Percentiles rank a stretch among this genome's conserved stretches.
Conservation (phyloP, 2,113 vertebrate genomes). For the Alces alces region DNA sequence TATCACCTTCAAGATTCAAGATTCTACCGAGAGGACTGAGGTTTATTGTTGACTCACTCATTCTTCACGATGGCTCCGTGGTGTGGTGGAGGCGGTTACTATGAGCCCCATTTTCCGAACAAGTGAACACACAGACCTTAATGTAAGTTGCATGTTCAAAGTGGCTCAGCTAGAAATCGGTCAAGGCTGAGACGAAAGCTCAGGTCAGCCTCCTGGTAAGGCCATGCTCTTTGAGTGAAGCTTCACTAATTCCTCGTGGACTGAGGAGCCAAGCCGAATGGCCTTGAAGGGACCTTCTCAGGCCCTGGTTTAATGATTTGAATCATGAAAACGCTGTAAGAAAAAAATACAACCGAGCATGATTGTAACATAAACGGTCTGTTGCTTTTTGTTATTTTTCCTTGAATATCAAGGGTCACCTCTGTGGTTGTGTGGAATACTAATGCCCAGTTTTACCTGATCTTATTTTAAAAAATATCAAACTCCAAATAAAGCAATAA, state of each 20-base stretch:
- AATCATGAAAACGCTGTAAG: background rate
- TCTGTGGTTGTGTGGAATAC: conserved; percentile 7
- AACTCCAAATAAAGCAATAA: conserved; percentile 41
- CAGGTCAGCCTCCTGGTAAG: no score
- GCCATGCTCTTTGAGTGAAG: background rate
- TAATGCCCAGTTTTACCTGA: conserved; percentile 19
- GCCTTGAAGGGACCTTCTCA: background rate
- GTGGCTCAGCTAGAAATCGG: background rate
- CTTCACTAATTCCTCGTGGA: background rate
- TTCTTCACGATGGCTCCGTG: background rate
- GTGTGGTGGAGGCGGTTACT: background rate
- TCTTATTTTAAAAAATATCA: background rate
- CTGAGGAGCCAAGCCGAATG: background rate
- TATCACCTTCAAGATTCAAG: background rate
- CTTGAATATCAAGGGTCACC: conserved; percentile 11
- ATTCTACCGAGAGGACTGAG: background rate
- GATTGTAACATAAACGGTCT: background rate
- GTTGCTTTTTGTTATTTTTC: conserved; percentile 20
- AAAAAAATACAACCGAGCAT: background rate
- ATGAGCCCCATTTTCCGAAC: background rate
- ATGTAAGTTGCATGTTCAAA: background rate
- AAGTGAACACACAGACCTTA: background rate
- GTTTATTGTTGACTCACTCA: background rate
- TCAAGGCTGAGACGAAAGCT: background rate
- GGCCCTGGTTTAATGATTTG: background rate